Base-by-base conservation (phyloP, 2,888 invertebrate species). In the Amblyteles armatorius region DNA sequence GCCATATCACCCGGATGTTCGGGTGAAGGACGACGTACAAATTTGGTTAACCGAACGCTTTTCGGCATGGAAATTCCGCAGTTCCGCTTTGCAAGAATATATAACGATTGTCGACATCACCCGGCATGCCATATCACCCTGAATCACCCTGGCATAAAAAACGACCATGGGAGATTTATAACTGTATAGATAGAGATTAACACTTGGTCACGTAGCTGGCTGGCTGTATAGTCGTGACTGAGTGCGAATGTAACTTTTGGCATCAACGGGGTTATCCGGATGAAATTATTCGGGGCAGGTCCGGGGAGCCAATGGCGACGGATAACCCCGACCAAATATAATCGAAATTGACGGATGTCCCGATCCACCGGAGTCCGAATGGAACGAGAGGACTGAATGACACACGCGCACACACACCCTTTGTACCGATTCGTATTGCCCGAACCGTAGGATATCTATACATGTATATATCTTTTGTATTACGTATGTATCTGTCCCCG, bases 331-430 rank as follows among this genome's bases (percentile, higher is more conserved):
- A 78, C 60, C 73, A 77, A 68, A 81, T 73, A 52, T 78, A 63
- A 84, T 84, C 52, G 48, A 84, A 84, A 81, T 81, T 71, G 77
- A 78, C 63, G 63, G 29, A 40, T 67, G 72, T 84, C 67, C 50
- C 80, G 67, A 68, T 72, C 72, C 19, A 57, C 50, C 16, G 71
- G 72, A 77, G 57, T 44, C 33, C 67, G 57, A 84, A 80, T 52
- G 29, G 44, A 29, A 65, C 55, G 69, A 74, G 65, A 63, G 16
- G 19, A 67, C 13, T 33, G 63, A 63, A 50, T 19, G 80, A 72
- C 40, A 50, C 33, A 13, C 40, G 1, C 29, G 36, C 33, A 33
- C 40, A 11, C 40, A 50, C 33, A 33, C 36, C 69, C 69, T 83
- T 67, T 48, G 60, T 48, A 48, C 57, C 76, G 50, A 68, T 7